These are phyloP conservation scores for Syndactyla subalaris DNA, from an alignment of 2,797 vertebrate species.

Conservation along the genomic window DNA sequence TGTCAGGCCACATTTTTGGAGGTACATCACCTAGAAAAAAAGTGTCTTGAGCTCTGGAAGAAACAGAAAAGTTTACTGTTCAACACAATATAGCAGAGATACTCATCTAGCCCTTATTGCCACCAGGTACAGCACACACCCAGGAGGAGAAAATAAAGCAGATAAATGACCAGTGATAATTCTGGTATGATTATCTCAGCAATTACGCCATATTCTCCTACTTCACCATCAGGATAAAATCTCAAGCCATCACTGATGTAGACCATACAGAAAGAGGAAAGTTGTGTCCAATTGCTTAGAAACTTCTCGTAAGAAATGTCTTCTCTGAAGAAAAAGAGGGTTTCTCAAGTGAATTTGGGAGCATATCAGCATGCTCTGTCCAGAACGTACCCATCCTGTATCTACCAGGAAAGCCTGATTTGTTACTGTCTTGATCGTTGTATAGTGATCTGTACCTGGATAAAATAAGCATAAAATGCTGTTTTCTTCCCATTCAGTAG, in stretches of 20 bases:
- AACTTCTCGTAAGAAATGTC: background rate
- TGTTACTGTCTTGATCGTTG: background rate
- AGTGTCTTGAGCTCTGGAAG: background rate
- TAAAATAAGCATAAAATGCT: slow-evolving; percentile 50
- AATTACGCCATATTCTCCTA: background rate
- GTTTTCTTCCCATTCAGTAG: slow-evolving; percentile 13
- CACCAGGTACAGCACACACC: background rate
- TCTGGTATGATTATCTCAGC: background rate
- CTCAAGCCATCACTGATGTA: background rate
- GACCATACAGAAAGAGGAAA: background rate
- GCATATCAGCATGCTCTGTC: background rate
- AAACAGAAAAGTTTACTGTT: background rate
- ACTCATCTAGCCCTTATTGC: background rate
- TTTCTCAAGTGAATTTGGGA: background rate
- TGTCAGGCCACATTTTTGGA: background rate
- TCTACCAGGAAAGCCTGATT: background rate
- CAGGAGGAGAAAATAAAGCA: background rate
- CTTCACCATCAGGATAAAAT: background rate
- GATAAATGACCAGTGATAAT: accelerated
- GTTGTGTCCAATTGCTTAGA: background rate
- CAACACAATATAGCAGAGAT: background rate
- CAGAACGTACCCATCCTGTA: background rate
- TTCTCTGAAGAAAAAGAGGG: background rate
- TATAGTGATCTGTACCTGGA: background rate
- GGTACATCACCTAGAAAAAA: background rate